These are phyloP conservation scores for Cotesia vestalis DNA, from an alignment of 1,140 invertebrate genomes.

Conservation along the genomic window DNA sequence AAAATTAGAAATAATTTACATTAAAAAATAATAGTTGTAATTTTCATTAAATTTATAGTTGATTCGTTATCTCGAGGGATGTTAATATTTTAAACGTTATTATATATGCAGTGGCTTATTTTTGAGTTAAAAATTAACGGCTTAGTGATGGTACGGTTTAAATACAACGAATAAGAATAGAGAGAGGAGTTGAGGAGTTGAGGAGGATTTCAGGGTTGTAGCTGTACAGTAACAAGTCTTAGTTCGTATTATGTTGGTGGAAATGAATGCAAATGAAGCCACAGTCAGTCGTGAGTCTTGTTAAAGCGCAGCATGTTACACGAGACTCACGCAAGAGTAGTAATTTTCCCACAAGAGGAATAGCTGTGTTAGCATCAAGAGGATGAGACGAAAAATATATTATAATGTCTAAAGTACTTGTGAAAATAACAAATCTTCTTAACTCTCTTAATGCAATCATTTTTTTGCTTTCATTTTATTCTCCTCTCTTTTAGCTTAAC, in stretches of 20 bases:
- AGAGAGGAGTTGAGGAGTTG: not conserved
- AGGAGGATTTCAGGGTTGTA: slow-evolving; percentile 20
- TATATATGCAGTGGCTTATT: too few relatives aligned
- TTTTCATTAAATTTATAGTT: too few relatives aligned
- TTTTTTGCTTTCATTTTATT: slow-evolving; percentile 5
- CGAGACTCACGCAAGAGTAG: slow-evolving; percentile 15
- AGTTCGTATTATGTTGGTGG: slow-evolving; percentile 35
- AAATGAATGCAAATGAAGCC: slow-evolving; percentile 53
- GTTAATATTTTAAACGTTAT: too few relatives aligned
- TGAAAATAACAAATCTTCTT: slow-evolving; percentile 44
- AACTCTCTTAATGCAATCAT: slow-evolving; percentile 26
- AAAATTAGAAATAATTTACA: too few relatives aligned
- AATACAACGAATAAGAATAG: not conserved
- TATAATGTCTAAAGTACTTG: slow-evolving; percentile 12
- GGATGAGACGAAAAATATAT: slow-evolving; percentile 19
- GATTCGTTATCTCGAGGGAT: too few relatives aligned
- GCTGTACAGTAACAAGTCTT: slow-evolving; percentile 26
- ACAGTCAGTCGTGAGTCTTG: slow-evolving; percentile 43
- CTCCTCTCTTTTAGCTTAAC: not conserved
- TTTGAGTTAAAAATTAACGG: too few relatives aligned
- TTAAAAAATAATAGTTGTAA: too few relatives aligned
- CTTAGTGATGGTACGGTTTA: not conserved
- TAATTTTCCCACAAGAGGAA: slow-evolving; percentile 14
- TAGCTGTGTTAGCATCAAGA: slow-evolving; percentile 7
- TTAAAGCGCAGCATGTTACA: slow-evolving; percentile 46